Conservation (phyloP, 2,888 invertebrate genomes). For the Graphium colonna region DNA sequence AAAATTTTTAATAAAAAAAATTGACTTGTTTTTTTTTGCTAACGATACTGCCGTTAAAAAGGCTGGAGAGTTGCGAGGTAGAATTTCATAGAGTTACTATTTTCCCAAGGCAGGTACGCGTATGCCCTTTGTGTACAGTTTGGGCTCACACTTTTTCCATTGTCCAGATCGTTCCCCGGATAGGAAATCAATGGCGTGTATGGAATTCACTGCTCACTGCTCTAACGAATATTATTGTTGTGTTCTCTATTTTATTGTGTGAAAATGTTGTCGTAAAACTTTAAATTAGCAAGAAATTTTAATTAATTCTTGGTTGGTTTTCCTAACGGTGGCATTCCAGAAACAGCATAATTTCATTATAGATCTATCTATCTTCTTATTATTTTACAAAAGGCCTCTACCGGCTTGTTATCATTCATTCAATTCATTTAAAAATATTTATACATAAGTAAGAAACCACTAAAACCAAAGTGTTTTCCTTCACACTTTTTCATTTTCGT, state of each 20-base stretch:
- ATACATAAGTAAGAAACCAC: too few relatives aligned
- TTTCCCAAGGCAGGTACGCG: slow-evolving; percentile 45
- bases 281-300: too few relatives aligned
- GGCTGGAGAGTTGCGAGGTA: slow-evolving; percentile 23
- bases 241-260: neutral
- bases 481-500: too few relatives aligned
- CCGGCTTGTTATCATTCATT: neutral
- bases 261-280: neutral
- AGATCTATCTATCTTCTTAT: too few relatives aligned
- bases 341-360: too few relatives aligned
- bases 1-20: too few relatives aligned
- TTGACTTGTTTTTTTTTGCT: too few relatives aligned
- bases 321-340: too few relatives aligned
- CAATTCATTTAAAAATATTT: neutral
- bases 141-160: slow-evolving; percentile 46
- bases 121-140: slow-evolving; percentile 46
- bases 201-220: slow-evolving; percentile 38
- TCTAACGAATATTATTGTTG: slow-evolving; percentile 20
- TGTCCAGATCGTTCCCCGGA: slow-evolving; percentile 51
- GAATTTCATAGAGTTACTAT: slow-evolving; percentile 44
- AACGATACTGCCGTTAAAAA: slow-evolving; percentile 33
- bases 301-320: too few relatives aligned
- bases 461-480: too few relatives aligned
- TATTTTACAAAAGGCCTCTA: too few relatives aligned
- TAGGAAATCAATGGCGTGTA: slow-evolving; percentile 56